These are phyloP conservation scores for Lasiurus cinereus DNA, from an alignment of 2,113 vertebrate species.

Conservation along the genomic window DNA sequence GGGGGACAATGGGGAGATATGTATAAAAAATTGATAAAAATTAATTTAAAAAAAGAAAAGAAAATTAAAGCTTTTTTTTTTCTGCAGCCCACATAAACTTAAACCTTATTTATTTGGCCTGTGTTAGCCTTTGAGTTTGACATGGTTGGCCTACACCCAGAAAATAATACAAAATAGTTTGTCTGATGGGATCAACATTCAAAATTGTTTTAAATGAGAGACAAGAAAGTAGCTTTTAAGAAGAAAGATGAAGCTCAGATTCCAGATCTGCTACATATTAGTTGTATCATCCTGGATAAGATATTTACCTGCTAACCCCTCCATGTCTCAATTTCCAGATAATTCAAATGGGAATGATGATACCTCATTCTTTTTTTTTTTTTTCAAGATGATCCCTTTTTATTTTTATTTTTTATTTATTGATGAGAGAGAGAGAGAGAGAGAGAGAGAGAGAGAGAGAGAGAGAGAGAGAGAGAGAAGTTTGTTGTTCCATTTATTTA, in stretches of 20 bases:
- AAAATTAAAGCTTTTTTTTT: too few species aligned
- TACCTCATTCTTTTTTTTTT: neutral
- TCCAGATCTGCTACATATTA: neutral
- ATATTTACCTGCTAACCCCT: neutral
- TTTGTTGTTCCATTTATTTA: neutral
- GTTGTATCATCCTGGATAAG: neutral
- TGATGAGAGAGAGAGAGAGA: too few species aligned
- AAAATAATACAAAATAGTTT: slow-evolving; percentile 59
- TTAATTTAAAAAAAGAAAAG: too few species aligned
- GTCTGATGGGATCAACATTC: slow-evolving; percentile 24
- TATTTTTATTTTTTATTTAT: neutral
- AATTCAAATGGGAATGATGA: neutral
- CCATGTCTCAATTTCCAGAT: neutral
- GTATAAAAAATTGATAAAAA: too few species aligned
- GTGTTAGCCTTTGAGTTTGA: too few species aligned
- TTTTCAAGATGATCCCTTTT: neutral
- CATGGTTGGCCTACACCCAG: neutral
- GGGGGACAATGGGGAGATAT: too few species aligned
- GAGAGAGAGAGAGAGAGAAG: too few species aligned
- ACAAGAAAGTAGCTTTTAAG: slow-evolving; percentile 3
- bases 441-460: too few species aligned
- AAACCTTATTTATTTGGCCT: too few species aligned
- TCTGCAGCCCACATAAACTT: too few species aligned
- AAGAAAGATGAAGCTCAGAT: slow-evolving; percentile 5
- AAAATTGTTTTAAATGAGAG: neutral